Evolutionary conservation across 1,140 invertebrate species (phyloP).

Genomic region (Drosophila ficusphila): DNA sequence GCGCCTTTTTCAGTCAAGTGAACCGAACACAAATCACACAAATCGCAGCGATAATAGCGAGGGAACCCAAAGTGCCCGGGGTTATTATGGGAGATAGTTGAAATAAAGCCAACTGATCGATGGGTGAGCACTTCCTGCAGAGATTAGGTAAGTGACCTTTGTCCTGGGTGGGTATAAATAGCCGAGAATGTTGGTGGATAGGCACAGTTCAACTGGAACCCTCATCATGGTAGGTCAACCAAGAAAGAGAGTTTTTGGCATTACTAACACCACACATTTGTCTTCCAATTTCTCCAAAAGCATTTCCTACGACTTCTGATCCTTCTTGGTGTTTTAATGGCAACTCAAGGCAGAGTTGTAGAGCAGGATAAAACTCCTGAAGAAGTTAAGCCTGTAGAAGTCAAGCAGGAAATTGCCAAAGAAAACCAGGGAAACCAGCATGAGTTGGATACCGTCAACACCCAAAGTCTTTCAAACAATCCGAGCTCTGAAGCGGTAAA

Average conservation of each 20-base stretch:
- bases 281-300: conserved; percentile 16
- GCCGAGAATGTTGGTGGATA: not conserved
- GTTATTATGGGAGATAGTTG: conserved; percentile 6
- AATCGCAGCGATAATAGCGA: conserved; percentile 32
- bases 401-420: conserved; percentile 2
- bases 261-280: not conserved
- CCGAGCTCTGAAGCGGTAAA: not conserved
- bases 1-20: conserved; percentile 63
- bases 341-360: conserved; percentile 19
- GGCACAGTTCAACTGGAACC: conserved; percentile 61
- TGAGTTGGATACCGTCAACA: not conserved
- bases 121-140: conserved; percentile 9
- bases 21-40: conserved; percentile 42
- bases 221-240: conserved; percentile 66
- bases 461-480: not conserved
- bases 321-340: conserved; percentile 37
- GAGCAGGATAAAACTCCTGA: conserved; percentile 4
- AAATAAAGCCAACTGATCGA: conserved; percentile 41
- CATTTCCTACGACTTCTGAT: conserved; percentile 36
- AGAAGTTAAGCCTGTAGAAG: not conserved
- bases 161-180: conserved; percentile 53
- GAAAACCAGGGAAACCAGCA: not conserved
- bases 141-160: conserved; percentile 14
- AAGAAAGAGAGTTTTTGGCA: not conserved
- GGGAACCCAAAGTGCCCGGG: conserved; percentile 27